A percentile compares a stretch with the other conserved stretches of the same genome.
Evolutionary conservation across 2,797 vertebrate genomes (phyloP).

Genomic region (Chaetophractus vellerosus): DNA sequence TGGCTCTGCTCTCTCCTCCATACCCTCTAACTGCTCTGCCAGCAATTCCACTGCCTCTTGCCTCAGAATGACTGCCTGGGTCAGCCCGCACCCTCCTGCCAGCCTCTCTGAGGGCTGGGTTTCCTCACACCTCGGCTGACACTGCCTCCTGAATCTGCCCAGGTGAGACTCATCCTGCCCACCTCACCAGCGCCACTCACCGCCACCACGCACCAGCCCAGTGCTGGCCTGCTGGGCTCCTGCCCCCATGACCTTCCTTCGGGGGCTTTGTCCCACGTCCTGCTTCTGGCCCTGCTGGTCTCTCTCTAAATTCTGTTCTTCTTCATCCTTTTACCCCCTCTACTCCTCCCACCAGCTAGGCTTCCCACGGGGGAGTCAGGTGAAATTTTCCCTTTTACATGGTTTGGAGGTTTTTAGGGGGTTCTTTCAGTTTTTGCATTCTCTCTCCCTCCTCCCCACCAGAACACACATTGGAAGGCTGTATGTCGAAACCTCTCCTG

Average conservation of each 20-base stretch:
- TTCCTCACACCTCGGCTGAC: not conserved
- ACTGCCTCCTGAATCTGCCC: not conserved
- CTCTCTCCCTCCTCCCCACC: not conserved
- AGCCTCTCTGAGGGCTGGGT: not conserved
- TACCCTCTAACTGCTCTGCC: too few relatives aligned
- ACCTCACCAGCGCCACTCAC: not conserved
- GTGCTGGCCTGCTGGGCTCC: too few relatives aligned
- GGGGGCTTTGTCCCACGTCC: not conserved
- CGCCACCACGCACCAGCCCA: not conserved
- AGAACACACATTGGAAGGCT: not conserved
- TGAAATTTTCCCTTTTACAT: not conserved
- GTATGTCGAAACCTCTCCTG: not conserved
- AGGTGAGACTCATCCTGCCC: not conserved
- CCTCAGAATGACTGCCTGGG: not conserved
- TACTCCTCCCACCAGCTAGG: fast-evolving
- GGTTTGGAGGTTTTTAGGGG: not conserved
- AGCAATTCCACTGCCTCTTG: not conserved
- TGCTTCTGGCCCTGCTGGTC: fast-evolving
- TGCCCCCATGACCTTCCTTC: not conserved
- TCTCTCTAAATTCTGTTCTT: not conserved
- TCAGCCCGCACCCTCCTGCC: not conserved
- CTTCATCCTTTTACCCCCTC: not conserved
- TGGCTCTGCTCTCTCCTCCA: not conserved
- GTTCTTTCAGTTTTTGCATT: not conserved
- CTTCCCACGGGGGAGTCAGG: not conserved